Evolutionary conservation across 2,113 vertebrate species (phyloP), one percentile per base, ranked within the genome.

Genomic region (Rhegmatorhina hoffmannsi): DNA sequence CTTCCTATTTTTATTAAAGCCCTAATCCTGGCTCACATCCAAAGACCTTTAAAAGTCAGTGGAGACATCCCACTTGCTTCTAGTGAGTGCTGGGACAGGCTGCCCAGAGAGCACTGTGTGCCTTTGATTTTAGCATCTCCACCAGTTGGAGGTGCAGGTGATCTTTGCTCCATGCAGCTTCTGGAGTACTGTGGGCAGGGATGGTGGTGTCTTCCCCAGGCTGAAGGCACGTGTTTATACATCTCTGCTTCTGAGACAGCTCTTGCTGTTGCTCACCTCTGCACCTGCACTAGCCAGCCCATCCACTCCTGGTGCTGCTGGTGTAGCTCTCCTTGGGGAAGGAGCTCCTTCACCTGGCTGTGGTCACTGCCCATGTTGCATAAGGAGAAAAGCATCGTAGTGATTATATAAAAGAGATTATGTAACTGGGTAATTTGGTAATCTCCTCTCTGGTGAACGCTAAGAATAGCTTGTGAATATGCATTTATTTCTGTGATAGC

Each of bases 391-490:
- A 87, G 79, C 69, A 74, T 84, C 3, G 1, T 76, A 69, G 84
- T 69, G 92, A 92, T 97, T 97, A 97, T 84, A 49, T 95, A 97
- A 97, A 94, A 92, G 78, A 78, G 87, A 79, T 97, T 96, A 97
- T 84, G 76, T 96, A 97, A 97, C 66, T 6, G 77, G 68, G 75
- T 90, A 94, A 94, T 94, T 96, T 89, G 79, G 74, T 96, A 96
- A 95, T 97, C 50, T 26, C 81, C 91, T 96, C 93, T 84, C 82
- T 26, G 20, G 82, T 89, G 91, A 78, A 33, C 0, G 23, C 79
- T 91, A 94, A 87, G 86, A 95, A 92, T 95, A 94, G 89, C 78
- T 77, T 24, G 72, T 5, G 19, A 90, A 92, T 62, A 56, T 79
- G 78, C 63, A 29, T 76, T 56, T 92, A 36, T 91, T 89, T 88